Percentiles rank a stretch among this genome's conserved stretches.
phyloP scores from a whole-genome alignment of 2,888 invertebrate species.

The Agrotis puta region DNA sequence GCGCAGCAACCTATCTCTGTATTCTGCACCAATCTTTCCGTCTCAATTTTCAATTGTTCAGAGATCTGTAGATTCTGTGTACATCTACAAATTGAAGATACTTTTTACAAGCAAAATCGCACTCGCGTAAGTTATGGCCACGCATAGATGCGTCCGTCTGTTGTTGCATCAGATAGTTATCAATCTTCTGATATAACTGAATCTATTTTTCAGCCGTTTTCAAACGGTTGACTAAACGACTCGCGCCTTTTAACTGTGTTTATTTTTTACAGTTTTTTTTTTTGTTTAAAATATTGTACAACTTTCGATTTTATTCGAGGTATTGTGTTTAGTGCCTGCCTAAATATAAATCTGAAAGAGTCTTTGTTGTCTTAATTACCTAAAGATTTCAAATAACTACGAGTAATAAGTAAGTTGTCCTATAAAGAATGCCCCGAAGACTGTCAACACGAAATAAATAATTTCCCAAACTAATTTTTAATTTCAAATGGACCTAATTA shows the following conservation, averaged over 20 bases:
- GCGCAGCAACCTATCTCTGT: no score
- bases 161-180: conserved; percentile 57
- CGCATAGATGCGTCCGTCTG: conserved; percentile 60
- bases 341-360: conserved; percentile 28
- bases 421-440: conserved; percentile 9
- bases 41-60: no score
- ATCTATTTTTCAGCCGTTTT: conserved; percentile 25
- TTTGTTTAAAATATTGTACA: neutral
- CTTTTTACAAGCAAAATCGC: neutral
- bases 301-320: conserved; percentile 4
- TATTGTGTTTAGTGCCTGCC: conserved; percentile 1
- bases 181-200: conserved; percentile 32
- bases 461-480: neutral
- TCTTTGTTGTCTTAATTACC: conserved; percentile 18
- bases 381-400: conserved; percentile 4
- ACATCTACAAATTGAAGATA: no score
- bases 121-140: conserved; percentile 56
- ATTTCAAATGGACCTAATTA: neutral
- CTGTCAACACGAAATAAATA: neutral
- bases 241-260: conserved; percentile 2
- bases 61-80: no score
- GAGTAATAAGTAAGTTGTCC: neutral
- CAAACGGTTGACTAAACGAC: conserved; percentile 27
- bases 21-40: no score
- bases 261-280: conserved; percentile 11